phyloP scores from a whole-genome alignment of 2,113 vertebrate genomes.

The Mungos mungo region DNA sequence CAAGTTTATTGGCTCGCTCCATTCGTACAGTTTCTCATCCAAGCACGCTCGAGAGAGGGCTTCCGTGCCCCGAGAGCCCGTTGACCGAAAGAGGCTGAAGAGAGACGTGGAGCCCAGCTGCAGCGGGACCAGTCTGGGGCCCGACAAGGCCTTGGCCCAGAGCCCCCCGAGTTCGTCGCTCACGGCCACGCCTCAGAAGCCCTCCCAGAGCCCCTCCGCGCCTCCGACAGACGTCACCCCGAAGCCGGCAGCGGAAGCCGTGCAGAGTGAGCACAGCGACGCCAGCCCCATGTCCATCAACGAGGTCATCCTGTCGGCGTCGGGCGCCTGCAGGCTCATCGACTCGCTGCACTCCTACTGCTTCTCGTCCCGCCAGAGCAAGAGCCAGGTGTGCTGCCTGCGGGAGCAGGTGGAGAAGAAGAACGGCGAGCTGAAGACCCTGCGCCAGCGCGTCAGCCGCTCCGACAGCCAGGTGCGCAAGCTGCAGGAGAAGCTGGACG shows the following conservation, averaged over 20 bases:
- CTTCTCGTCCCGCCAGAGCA: slow-evolving; percentile 86
- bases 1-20: slow-evolving; percentile 88
- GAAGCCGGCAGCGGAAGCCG: slow-evolving; percentile 82
- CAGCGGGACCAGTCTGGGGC: slow-evolving; percentile 77
- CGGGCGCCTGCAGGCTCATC: slow-evolving; percentile 86
- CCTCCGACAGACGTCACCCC: slow-evolving; percentile 85
- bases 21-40: slow-evolving; percentile 89
- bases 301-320: slow-evolving; percentile 87
- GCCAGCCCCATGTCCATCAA: slow-evolving; percentile 89
- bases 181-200: slow-evolving; percentile 83
- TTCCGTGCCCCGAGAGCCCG: slow-evolving; percentile 80
- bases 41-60: slow-evolving; percentile 84
- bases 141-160: slow-evolving; percentile 40
- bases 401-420: slow-evolving; percentile 86
- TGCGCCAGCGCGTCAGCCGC: slow-evolving; percentile 85
- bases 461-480: slow-evolving; percentile 86
- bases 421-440: slow-evolving; percentile 80
- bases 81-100: slow-evolving; percentile 86
- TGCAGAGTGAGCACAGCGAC: slow-evolving; percentile 81
- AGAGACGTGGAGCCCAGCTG: slow-evolving; percentile 79
- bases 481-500: slow-evolving; percentile 86
- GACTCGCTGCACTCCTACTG: slow-evolving; percentile 89
- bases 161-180: slow-evolving; percentile 80
- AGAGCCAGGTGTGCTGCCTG: slow-evolving; percentile 87
- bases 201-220: slow-evolving; percentile 80